Evolutionary conservation across 2,888 invertebrate genomes (phyloP), one percentile per base, ranked within the genome.

Genomic region (Orthosia gothica): DNA sequence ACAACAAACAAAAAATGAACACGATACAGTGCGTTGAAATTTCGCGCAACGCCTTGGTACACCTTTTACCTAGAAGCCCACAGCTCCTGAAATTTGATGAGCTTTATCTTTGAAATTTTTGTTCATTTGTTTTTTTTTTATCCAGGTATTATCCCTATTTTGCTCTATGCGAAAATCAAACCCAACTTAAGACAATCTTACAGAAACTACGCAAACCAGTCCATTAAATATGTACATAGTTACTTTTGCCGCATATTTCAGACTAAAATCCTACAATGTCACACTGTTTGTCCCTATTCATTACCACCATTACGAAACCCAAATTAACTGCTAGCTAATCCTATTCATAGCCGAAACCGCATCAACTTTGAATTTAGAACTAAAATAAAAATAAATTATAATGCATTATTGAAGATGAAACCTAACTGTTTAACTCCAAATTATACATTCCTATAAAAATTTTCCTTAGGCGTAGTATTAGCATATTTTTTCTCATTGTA

Each of bases 401-500:
- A 55, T 68, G 45, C 50, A 68, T 81, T 83, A 64, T 67, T 76
- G 26, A 81, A 68, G 45, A 81, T 62, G 40, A 65, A 71, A 81
- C n/a, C 50, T 3, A 68, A 61, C 57, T 70, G 3, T 73, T 67
- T 23, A 52, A 76, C 71, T 66, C 47, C 11, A 76, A 76, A 84
- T 81, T 80, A 68, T 72, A 76, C 64, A 81, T 84, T 70, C 70
- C 63, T 68, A 81, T 49, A 74, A 52, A 83, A 71, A 66, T 81
- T 77, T 84, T 81, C 84, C 78, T 74, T 67, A 72, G 71, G 55
- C 65, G 50, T 70, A 3, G 54, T 57, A 83, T 83, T 83, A 81
- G 54, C 83, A 83, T 83, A 84, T 81, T 83, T 72, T n/a, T 84
- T 84, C 78, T 81, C 83, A 70, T 81, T 83, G 78, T 72, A 72